Percentiles rank a stretch among this genome's conserved stretches.
These are phyloP conservation scores for Acrocephalus scirpaceus DNA, from an alignment of 2,797 vertebrate species.

Conservation along the genomic window DNA sequence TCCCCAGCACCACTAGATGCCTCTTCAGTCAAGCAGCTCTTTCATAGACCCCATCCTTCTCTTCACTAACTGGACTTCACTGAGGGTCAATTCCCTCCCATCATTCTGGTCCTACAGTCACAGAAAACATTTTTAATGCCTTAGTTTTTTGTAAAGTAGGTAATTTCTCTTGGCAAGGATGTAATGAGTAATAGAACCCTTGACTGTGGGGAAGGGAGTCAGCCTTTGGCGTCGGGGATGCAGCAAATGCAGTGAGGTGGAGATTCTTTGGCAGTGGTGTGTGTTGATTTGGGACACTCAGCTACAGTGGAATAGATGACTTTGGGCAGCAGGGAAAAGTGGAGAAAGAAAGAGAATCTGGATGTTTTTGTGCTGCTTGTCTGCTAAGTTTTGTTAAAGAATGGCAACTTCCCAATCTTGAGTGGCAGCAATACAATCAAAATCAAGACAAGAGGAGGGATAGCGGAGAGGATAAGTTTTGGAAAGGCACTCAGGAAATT, in stretches of 20 bases:
- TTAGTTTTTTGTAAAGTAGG: not conserved
- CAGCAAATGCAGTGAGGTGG: not conserved
- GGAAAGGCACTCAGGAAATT: not conserved
- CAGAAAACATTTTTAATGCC: not conserved
- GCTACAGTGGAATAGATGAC: not conserved
- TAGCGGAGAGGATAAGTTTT: not conserved
- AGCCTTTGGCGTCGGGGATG: not conserved
- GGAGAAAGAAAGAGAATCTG: not conserved
- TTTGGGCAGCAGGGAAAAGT: not conserved
- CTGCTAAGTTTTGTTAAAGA: not conserved
- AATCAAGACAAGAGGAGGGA: not conserved
- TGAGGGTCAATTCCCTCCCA: not conserved
- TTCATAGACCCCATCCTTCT: not conserved
- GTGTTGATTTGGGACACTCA: not conserved
- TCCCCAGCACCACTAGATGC: not conserved
- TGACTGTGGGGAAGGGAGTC: not conserved
- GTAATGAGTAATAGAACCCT: not conserved
- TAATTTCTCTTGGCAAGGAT: not conserved
- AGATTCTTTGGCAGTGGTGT: not conserved
- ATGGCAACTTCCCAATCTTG: not conserved
- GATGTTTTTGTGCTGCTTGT: not conserved
- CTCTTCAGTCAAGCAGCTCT: not conserved
- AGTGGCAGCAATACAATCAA: not conserved
- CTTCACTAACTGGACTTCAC: not conserved
- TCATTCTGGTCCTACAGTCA: not conserved